These are phyloP conservation scores for Ormyrus rosae DNA, from an alignment of 2,888 invertebrate species.

Conservation along the genomic window DNA sequence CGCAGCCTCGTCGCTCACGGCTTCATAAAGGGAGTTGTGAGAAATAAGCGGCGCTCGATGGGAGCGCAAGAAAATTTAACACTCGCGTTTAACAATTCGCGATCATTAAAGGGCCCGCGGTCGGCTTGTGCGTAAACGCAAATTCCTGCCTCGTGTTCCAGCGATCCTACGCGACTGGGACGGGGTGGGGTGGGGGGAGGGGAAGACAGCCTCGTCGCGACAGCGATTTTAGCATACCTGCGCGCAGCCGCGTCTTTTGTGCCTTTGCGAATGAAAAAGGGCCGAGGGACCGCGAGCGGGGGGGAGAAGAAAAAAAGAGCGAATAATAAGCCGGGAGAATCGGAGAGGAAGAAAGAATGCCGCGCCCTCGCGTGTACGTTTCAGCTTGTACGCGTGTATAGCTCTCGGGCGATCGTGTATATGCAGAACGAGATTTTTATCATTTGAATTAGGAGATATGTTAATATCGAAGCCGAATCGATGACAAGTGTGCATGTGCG, in stretches of 20 bases:
- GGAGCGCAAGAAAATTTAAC: not conserved
- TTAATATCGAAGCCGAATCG: constrained; percentile 35
- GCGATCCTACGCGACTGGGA: too few relatives aligned
- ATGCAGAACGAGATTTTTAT: constrained; percentile 44
- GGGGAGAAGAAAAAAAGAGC: not conserved
- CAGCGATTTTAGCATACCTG: constrained; percentile 35
- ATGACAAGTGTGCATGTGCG: constrained; percentile 28
- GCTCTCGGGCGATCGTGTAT: not conserved
- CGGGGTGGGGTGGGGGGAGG: not conserved
- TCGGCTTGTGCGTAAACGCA: not conserved
- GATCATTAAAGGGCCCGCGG: not conserved
- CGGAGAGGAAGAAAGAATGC: constrained; percentile 14
- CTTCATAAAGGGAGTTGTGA: not conserved
- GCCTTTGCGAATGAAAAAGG: not conserved
- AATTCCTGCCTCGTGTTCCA: not conserved
- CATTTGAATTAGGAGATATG: constrained; percentile 52
- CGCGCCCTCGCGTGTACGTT: not conserved
- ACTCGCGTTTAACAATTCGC: not conserved
- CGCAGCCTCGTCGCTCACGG: too few relatives aligned
- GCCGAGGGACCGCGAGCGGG: too few relatives aligned
- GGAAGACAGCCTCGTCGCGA: constrained; percentile 12
- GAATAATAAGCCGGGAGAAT: not conserved
- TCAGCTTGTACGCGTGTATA: not conserved
- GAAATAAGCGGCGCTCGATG: not conserved
- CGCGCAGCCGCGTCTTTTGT: constrained; percentile 22